Conservation (phyloP, 2,888 invertebrate species). For the Tetragonisca angustula region DNA sequence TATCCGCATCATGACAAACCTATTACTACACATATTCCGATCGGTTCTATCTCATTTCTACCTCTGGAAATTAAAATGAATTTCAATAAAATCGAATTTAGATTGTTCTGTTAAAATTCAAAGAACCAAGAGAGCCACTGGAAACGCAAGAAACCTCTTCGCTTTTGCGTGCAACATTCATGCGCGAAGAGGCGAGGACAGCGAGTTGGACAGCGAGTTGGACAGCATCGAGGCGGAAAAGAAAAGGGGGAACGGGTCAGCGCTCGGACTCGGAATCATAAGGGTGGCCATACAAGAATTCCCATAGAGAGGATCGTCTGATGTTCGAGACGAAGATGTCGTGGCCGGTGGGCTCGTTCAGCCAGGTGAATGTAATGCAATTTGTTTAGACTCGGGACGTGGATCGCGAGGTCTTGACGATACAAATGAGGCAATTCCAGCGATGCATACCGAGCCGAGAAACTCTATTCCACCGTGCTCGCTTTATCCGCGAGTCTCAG, state of each 20-base stretch:
- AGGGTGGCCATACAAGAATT: constrained; percentile 40
- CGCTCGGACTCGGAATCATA: constrained; percentile 45
- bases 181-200: not conserved
- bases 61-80: not conserved
- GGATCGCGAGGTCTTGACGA: constrained; percentile 58
- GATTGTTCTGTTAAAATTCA: not conserved
- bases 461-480: not conserved
- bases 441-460: not conserved
- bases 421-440: constrained; percentile 72
- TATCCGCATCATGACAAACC: no score
- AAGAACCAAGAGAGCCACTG: not conserved
- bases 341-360: constrained; percentile 34
- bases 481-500: not conserved
- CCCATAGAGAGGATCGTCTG: constrained; percentile 35
- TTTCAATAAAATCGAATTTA: no score
- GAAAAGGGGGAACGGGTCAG: constrained; percentile 4
- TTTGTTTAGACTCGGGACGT: constrained; percentile 63
- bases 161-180: not conserved
- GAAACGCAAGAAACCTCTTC: not conserved
- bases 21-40: no score
- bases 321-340: constrained; percentile 47
- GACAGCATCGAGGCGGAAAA: not conserved
- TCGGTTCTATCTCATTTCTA: no score
- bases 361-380: constrained; percentile 63
- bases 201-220: no score